Evolutionary conservation across 2,113 vertebrate species (phyloP).

Genomic region (Typhlomys cinereus): DNA sequence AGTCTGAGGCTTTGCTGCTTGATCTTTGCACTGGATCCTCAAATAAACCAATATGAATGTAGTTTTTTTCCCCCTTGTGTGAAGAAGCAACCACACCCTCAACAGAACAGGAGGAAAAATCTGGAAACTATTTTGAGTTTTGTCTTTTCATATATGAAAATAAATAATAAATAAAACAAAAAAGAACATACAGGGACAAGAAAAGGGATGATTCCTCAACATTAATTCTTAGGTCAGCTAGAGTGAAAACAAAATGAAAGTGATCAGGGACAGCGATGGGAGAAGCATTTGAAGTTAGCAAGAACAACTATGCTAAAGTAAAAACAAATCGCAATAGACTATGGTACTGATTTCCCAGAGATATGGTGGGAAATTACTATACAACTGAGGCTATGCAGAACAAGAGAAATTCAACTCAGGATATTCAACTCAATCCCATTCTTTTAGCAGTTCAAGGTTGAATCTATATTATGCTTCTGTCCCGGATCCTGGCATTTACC

Average conservation of each 20-base stretch:
- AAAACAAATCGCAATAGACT: not conserved
- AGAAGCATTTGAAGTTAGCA: not conserved
- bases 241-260: constrained; percentile 17
- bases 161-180: no score
- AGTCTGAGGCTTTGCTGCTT: no score
- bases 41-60: no score
- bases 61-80: no score
- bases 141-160: no score
- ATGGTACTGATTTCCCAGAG: not conserved
- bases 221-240: not conserved
- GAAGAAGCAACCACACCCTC: no score
- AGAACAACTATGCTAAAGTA: not conserved
- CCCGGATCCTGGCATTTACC: not conserved
- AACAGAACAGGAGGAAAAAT: no score
- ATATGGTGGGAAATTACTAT: not conserved
- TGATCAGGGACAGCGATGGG: not conserved
- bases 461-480: not conserved
- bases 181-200: not conserved
- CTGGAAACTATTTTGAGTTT: no score
- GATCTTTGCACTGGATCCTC: no score
- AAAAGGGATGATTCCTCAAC: not conserved
- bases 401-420: not conserved
- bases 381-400: not conserved
- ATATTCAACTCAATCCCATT: not conserved
- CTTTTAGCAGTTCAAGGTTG: not conserved